Evolutionary conservation across 2,113 vertebrate genomes (phyloP).

Genomic region (Chaetodon auriga): DNA sequence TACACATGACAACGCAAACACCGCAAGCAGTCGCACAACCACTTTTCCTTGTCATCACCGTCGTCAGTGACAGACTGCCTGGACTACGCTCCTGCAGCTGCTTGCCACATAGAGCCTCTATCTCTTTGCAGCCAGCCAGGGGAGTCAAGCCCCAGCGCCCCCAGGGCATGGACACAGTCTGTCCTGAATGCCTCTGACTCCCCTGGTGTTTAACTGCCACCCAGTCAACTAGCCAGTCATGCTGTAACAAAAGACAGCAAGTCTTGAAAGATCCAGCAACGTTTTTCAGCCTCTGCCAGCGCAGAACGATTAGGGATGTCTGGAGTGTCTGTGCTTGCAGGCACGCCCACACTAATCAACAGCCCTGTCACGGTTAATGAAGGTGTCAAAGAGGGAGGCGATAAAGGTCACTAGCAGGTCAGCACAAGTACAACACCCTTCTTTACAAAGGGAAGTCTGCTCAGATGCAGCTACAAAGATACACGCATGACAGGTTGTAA

Average conservation of each 20-base stretch:
- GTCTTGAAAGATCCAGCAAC: constrained; percentile 24
- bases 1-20: constrained; percentile 26
- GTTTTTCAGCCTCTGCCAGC: constrained; percentile 28
- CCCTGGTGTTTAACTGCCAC: constrained; percentile 13
- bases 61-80: constrained; percentile 27
- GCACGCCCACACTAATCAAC: constrained; percentile 48
- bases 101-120: constrained; percentile 20
- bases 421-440: constrained; percentile 4
- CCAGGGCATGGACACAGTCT: constrained; percentile 7
- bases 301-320: constrained; percentile 21
- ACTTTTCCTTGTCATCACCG: constrained; percentile 42
- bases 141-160: background rate
- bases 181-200: constrained; percentile 9
- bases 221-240: background rate
- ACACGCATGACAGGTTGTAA: background rate
- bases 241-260: constrained; percentile 27
- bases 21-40: background rate
- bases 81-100: background rate
- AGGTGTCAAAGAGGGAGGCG: constrained; percentile 15
- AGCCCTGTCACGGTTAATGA: constrained; percentile 26
- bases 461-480: background rate
- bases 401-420: constrained; percentile 35
- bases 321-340: constrained; percentile 12
- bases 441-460: background rate
- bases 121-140: constrained; percentile 12